Conservation (phyloP, 2,888 invertebrate species). For the Drosophila atripex region DNA sequence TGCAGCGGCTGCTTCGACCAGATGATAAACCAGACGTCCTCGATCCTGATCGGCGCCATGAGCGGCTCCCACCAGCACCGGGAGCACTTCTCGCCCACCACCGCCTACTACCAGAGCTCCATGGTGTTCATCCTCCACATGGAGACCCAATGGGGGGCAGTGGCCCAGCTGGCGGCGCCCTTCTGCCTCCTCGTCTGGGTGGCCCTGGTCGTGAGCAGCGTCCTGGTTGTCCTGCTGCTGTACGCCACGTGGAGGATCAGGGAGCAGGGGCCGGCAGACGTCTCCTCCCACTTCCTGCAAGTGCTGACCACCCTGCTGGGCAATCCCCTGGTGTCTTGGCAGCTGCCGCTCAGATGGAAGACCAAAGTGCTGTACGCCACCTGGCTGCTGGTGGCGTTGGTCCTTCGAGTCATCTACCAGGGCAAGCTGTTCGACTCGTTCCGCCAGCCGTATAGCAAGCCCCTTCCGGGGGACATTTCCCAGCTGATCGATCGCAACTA, state of each 20-base stretch:
- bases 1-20: conserved; percentile 55
- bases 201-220: conserved; percentile 32
- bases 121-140: conserved; percentile 71
- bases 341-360: conserved; percentile 53
- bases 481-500: conserved; percentile 61
- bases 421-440: conserved; percentile 79
- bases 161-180: conserved; percentile 67
- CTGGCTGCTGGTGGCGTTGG: conserved; percentile 75
- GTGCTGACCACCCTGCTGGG: conserved; percentile 72
- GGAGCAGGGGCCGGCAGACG: conserved; percentile 39
- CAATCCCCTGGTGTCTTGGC: conserved; percentile 54
- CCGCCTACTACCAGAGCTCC: conserved; percentile 68
- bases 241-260: conserved; percentile 28
- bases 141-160: conserved; percentile 55
- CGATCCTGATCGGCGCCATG: conserved; percentile 75
- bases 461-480: conserved; percentile 57
- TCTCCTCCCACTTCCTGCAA: conserved; percentile 51
- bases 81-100: conserved; percentile 57
- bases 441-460: conserved; percentile 58
- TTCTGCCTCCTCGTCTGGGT: conserved; percentile 68
- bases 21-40: conserved; percentile 49
- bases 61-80: conserved; percentile 60
- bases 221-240: conserved; percentile 37
- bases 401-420: conserved; percentile 81
- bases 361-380: conserved; percentile 59